These are phyloP conservation scores for Andricus curvator DNA, from an alignment of 2,888 invertebrate genomes.

Conservation along the genomic window DNA sequence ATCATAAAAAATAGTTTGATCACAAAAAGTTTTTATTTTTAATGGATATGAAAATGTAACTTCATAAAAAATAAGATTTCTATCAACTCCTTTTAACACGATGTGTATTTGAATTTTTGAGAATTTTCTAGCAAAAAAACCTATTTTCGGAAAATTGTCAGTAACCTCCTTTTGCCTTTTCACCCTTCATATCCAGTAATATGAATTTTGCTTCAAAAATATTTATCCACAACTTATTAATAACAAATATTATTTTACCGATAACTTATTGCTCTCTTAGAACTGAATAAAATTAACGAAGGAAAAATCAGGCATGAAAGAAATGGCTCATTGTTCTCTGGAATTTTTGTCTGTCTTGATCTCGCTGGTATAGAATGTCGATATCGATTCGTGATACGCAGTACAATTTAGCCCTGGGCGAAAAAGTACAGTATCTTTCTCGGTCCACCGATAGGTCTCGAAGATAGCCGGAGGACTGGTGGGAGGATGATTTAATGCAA, in stretches of 20 bases:
- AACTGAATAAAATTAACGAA: neutral
- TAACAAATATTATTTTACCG: neutral
- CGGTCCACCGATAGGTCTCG: conserved; percentile 69
- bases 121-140: no score
- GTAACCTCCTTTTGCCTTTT: no score
- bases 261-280: conserved; percentile 46
- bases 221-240: no score
- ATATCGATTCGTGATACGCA: conserved; percentile 37
- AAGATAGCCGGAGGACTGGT: conserved; percentile 72
- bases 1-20: no score
- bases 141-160: no score
- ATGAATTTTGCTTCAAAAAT: no score
- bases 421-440: conserved; percentile 45
- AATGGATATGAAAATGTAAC: no score
- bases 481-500: conserved; percentile 76
- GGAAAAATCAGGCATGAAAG: neutral
- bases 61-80: no score
- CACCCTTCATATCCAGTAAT: no score
- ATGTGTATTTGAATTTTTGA: no score
- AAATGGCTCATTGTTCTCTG: neutral
- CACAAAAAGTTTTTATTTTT: no score
- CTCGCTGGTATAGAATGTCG: conserved; percentile 10
- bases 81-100: no score
- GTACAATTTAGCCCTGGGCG: conserved; percentile 3
- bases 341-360: neutral